A percentile compares a stretch with the other conserved stretches of the same genome.
Evolutionary conservation across 2,113 vertebrate species (phyloP).

Genomic region (Ceyx margarethae): DNA sequence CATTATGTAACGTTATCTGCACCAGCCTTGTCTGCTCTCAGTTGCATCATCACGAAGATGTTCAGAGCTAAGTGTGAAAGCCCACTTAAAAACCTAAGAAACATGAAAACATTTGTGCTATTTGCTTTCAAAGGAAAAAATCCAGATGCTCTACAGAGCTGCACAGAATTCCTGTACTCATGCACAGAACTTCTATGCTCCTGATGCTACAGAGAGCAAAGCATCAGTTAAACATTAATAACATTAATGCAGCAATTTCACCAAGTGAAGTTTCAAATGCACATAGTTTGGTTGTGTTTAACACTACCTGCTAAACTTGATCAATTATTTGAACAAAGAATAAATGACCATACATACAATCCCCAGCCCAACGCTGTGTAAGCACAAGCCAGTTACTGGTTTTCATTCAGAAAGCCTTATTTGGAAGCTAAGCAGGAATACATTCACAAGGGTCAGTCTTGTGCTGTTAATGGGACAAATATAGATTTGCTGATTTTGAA

Average conservation of each 20-base stretch:
- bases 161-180: background rate
- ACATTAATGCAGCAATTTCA: background rate
- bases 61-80: slow-evolving; percentile 31
- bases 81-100: slow-evolving; percentile 33
- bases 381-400: background rate
- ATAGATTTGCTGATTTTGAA: slow-evolving; percentile 52
- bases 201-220: background rate
- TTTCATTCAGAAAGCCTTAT: slow-evolving; percentile 50
- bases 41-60: slow-evolving; percentile 1
- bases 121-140: background rate
- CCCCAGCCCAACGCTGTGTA: fast-evolving
- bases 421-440: slow-evolving; percentile 28
- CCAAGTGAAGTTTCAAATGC: background rate
- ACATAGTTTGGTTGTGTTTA: background rate
- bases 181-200: background rate
- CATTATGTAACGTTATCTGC: background rate
- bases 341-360: background rate
- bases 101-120: background rate
- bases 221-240: background rate
- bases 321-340: background rate
- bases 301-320: background rate
- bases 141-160: background rate
- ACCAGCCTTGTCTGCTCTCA: slow-evolving; percentile 14
- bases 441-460: slow-evolving; percentile 15
- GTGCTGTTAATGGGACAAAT: slow-evolving; percentile 43